A percentile compares a stretch with the other conserved stretches of the same genome.
Conservation (phyloP, 2,113 vertebrate genomes). For the Lutjanus erythropterus region DNA sequence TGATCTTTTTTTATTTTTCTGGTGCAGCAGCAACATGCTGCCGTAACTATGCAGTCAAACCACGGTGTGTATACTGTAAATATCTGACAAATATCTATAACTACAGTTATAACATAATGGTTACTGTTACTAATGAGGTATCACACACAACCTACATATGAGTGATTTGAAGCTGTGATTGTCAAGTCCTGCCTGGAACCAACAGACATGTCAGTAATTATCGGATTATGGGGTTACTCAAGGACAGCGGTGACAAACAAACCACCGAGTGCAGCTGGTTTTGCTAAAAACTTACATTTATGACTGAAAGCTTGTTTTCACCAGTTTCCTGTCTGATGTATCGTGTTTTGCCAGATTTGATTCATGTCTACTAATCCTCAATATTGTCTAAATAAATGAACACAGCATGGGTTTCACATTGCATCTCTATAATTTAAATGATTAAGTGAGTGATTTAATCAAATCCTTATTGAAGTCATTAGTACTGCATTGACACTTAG, state of each 20-base stretch:
- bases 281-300: slow-evolving; percentile 12
- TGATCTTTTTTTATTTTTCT: too few relatives aligned
- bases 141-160: background rate
- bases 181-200: slow-evolving; percentile 13
- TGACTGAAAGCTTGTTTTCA: slow-evolving; percentile 8
- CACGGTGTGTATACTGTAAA: background rate
- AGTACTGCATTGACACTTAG: background rate
- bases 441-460: background rate
- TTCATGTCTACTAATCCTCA: background rate
- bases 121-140: background rate
- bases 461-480: background rate
- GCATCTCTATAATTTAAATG: background rate
- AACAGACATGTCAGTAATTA: background rate
- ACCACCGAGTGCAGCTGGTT: background rate
- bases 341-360: background rate
- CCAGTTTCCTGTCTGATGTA: background rate
- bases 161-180: slow-evolving; percentile 6
- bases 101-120: background rate
- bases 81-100: background rate
- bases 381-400: background rate
- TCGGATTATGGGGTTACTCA: background rate
- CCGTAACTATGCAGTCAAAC: background rate
- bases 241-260: background rate
- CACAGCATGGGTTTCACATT: background rate
- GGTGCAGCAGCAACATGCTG: too few relatives aligned